These are phyloP conservation scores for Pampusana beccarii DNA, from an alignment of 2,113 vertebrate genomes.

Conservation along the genomic window DNA sequence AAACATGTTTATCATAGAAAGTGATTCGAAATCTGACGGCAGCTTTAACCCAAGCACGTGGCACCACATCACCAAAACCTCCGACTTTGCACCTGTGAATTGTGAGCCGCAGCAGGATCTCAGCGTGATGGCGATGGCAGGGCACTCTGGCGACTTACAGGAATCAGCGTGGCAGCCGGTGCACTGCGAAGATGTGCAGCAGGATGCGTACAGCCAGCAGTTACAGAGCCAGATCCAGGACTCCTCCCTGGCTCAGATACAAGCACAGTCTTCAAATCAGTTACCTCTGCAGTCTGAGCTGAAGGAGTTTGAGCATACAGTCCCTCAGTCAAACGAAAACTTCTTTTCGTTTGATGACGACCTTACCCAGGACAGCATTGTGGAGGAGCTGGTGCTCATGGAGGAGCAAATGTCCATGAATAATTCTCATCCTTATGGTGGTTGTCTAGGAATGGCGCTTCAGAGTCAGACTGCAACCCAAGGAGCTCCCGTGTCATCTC, in stretches of 20 bases:
- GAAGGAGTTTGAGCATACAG: constrained; percentile 86
- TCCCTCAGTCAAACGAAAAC: constrained; percentile 87
- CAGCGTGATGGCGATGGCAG: constrained; percentile 70
- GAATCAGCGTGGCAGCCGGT: constrained; percentile 80
- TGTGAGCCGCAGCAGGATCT: constrained; percentile 74
- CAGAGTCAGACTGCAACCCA: constrained; percentile 79
- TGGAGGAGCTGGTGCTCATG: constrained; percentile 98
- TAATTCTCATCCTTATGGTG: constrained; percentile 80
- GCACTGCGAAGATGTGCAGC: constrained; percentile 77
- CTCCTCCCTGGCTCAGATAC: constrained; percentile 75
- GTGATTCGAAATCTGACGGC: constrained; percentile 74
- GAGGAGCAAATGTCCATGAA: constrained; percentile 97
- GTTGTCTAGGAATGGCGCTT: constrained; percentile 82
- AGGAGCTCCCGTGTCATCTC: constrained; percentile 77
- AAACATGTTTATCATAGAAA: constrained; percentile 80
- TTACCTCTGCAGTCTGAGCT: constrained; percentile 83
- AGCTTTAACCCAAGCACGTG: constrained; percentile 79
- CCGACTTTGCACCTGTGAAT: constrained; percentile 73
- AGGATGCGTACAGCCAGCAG: constrained; percentile 79
- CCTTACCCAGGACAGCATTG: constrained; percentile 98
- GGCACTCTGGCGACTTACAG: constrained; percentile 82
- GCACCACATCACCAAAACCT: constrained; percentile 79
- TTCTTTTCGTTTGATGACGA: constrained; percentile 96
- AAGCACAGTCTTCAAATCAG: constrained; percentile 80
- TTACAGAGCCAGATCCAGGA: constrained; percentile 84